Percentiles rank a stretch among this genome's conserved stretches.
These are phyloP conservation scores for Macrophya annulata DNA, from an alignment of 2,888 invertebrate genomes.

Conservation along the genomic window DNA sequence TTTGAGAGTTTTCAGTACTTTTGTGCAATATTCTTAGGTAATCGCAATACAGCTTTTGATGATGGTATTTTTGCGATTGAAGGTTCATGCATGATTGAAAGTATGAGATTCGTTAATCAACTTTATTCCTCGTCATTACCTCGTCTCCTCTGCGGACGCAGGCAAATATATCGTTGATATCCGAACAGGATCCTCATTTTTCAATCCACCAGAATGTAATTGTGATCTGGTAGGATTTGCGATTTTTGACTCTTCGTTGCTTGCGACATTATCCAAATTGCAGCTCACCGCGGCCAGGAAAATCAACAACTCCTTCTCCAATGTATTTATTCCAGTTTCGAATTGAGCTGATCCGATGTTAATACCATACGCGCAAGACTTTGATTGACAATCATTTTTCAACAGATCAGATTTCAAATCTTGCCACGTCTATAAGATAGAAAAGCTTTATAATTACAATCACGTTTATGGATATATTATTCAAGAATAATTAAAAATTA, in stretches of 20 bases:
- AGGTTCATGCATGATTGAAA: background rate
- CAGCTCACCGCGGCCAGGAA: constrained; percentile 16
- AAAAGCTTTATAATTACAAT: background rate
- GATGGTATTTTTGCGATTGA: background rate
- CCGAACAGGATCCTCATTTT: background rate
- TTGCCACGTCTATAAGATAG: background rate
- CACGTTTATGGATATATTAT: background rate
- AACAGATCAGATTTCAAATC: constrained; percentile 1
- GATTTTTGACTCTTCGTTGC: background rate
- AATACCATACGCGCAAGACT: background rate
- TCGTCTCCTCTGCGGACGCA: background rate
- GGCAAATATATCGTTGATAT: background rate
- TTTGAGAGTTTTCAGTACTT: background rate
- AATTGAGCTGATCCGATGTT: background rate
- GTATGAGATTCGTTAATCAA: background rate
- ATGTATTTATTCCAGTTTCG: background rate
- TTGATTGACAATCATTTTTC: background rate
- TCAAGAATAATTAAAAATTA: background rate
- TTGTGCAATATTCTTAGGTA: background rate
- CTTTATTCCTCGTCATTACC: background rate
- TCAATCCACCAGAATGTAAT: background rate
- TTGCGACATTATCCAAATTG: background rate
- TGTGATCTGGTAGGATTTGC: background rate
- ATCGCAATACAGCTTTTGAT: background rate
- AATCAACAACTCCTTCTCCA: constrained; percentile 9